Percentiles rank a stretch among this genome's conserved stretches.
Conservation (phyloP, 2,888 invertebrate species). For the Phania funesta region DNA sequence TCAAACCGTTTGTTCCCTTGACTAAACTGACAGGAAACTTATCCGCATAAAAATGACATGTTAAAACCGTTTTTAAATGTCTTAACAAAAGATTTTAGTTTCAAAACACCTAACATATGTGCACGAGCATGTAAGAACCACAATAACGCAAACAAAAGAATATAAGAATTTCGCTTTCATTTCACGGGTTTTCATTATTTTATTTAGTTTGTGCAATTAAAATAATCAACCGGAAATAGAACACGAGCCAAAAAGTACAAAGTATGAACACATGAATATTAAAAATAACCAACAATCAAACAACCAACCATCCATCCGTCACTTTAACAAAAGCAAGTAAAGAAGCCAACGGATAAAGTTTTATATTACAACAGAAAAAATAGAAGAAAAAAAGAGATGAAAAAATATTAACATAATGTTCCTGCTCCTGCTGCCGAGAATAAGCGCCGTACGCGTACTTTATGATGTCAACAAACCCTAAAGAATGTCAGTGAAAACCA, state of each 20-base stretch:
- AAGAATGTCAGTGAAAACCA: constrained; percentile 43
- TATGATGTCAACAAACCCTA: constrained; percentile 66
- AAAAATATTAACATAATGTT: constrained; percentile 49
- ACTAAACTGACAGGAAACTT: constrained; percentile 61
- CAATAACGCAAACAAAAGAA: constrained; percentile 45
- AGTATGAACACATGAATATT: constrained; percentile 17
- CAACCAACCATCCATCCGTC: constrained; percentile 36
- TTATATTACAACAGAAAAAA: constrained; percentile 53
- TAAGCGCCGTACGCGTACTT: constrained; percentile 7
- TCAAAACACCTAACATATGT: constrained; percentile 62
- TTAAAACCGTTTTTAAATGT: constrained; percentile 35
- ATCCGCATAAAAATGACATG: constrained; percentile 53
- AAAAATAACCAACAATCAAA: constrained; percentile 27
- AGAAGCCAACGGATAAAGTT: constrained; percentile 50
- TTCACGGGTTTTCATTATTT: constrained; percentile 71
- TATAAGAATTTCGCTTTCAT: constrained; percentile 75
- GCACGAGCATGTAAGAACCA: constrained; percentile 9
- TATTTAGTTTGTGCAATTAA: constrained; percentile 51
- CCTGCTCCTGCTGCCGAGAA: constrained; percentile 35
- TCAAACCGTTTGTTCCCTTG: not conserved
- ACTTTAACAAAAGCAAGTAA: constrained; percentile 51
- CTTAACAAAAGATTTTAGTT: constrained; percentile 53
- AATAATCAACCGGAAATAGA: constrained; percentile 80
- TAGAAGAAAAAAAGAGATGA: not conserved
- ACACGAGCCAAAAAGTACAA: constrained; percentile 77